Conservation (phyloP, 2,888 invertebrate species). For the Eupsilia transversa region DNA sequence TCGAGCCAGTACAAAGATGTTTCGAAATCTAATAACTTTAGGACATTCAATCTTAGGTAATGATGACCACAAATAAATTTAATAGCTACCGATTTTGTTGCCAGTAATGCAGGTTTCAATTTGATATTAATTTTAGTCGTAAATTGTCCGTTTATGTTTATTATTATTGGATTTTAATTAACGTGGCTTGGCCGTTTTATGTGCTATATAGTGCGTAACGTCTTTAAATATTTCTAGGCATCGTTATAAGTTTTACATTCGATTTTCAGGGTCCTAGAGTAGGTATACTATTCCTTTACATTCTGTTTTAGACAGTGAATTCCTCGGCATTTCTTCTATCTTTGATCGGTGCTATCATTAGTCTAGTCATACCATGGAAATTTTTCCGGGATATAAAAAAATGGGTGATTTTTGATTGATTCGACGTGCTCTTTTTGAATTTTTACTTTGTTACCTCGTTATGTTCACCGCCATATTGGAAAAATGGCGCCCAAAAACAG, state of each 20-base stretch:
- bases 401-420: too few relatives aligned
- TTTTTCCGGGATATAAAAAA: too few relatives aligned
- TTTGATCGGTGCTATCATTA: background rate
- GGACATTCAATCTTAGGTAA: conserved; percentile 58
- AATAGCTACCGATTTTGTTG: conserved; percentile 55
- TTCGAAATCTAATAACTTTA: conserved; percentile 64
- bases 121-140: conserved; percentile 54
- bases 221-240: conserved; percentile 18
- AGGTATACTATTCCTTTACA: background rate
- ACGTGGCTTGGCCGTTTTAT: conserved; percentile 25
- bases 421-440: too few relatives aligned
- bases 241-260: conserved; percentile 12
- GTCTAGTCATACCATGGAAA: too few relatives aligned
- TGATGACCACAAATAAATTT: conserved; percentile 53
- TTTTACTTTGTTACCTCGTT: too few relatives aligned
- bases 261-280: conserved; percentile 18
- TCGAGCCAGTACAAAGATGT: conserved; percentile 50
- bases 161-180: conserved; percentile 49
- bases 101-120: conserved; percentile 52
- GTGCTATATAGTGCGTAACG: background rate
- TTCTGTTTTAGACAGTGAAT: background rate
- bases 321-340: background rate
- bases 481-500: too few relatives aligned
- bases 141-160: conserved; percentile 48
- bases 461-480: too few relatives aligned